Evolutionary conservation across 2,888 invertebrate genomes (phyloP).

Genomic region (Chymomyza caudatula): DNA sequence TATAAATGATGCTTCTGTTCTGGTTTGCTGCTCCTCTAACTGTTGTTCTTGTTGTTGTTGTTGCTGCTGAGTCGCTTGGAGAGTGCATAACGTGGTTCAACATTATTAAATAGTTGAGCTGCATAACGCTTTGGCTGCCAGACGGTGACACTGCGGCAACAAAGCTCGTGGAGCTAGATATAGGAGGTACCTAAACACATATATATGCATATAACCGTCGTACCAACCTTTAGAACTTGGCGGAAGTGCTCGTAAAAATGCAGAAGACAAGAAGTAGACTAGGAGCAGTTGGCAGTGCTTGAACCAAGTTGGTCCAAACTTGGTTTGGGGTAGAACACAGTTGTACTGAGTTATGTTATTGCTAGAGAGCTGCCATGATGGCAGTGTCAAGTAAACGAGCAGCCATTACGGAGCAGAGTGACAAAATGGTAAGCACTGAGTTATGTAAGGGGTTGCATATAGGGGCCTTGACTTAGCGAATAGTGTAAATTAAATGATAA

Average conservation of each 20-base stretch:
- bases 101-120: constrained; percentile 68
- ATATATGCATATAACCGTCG: background rate
- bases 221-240: background rate
- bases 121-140: constrained; percentile 40
- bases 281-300: too few species aligned
- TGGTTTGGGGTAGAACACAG: background rate
- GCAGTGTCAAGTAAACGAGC: background rate
- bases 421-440: background rate
- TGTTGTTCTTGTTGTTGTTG: constrained; percentile 4
- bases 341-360: constrained; percentile 54
- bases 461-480: background rate
- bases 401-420: background rate
- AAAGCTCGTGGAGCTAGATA: background rate
- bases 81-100: constrained; percentile 50
- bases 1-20: constrained; percentile 36
- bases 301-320: too few species aligned
- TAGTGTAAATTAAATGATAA: background rate
- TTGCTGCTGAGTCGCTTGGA: background rate
- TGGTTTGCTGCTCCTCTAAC: background rate
- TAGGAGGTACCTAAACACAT: constrained; percentile 1
- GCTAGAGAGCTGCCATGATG: constrained; percentile 27
- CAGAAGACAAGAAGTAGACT: constrained; percentile 35
- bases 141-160: constrained; percentile 12
- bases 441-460: background rate
- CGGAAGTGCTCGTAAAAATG: constrained; percentile 48